Base-by-base conservation (phyloP, 2,888 invertebrate species). In the Taphrorychus bicolor region DNA sequence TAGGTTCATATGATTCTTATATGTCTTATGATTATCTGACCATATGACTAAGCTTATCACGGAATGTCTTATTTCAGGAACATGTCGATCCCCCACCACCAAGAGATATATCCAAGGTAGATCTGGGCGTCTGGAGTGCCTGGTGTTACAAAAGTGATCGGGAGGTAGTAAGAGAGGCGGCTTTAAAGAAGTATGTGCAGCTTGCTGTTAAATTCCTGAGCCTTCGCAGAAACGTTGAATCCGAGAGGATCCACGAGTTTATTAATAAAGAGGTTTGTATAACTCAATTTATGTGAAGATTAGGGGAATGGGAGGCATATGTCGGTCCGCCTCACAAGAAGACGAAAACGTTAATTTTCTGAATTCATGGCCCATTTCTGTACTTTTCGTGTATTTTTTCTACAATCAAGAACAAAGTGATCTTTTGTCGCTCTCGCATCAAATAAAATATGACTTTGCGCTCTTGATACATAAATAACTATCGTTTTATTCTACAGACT, bases 141-240 rank as follows among this genome's bases (percentile, higher is more conserved):
- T 90, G 90, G 90, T 85, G 85, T 69, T 84, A 82, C 60, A 86
- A 88, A 73, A 86, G 87, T 42, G 84, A 87, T 24, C 82, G 87
- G 76, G 89, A 90, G 80, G 86, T 90, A 48, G 87, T 87, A 0
- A 83, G 90, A 73, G 90, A 90, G 79, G 88, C 90, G 11, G 89
- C 88, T 23, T 86, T 87, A 1, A 90, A 90, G 78, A 90, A 90
- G 16, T 87, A 88, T 73, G 84, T 89, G 51, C 81, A 83, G 32
- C 79, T 89, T 61, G 89, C 88, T 42, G 79, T 86, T 58, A 84
- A 83, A 73, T 89, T 87, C 79, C 80, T 90, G 17, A 84, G 85
- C 73, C 79, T 80, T 45, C 85, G 87, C 74, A 87, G 86, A 77
- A 82, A 83, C 66, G 86, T 87, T 82, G 83, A 80, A 70, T 79